Evolutionary conservation across 23 tunicate genomes (phyloP), one percentile per base, ranked within the genome.

Genomic region (Halocynthia aurantium): DNA sequence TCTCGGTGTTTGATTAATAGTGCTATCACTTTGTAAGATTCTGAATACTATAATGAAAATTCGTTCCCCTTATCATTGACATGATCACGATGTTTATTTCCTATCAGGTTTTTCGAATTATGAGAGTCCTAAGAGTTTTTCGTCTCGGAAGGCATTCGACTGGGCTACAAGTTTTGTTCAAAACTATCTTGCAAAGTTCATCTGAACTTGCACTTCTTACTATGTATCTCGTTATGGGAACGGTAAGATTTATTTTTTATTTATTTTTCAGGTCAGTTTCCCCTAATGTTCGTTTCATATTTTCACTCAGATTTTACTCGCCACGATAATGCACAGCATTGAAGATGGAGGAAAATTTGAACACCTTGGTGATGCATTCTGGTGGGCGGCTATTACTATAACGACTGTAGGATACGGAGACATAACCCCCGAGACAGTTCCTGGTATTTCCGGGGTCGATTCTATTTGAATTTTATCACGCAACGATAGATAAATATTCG

Each of bases 361-460:
- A 49, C 55, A 80, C 54, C 72, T 85, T 6, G 84, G 84, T 8
- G 90, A 85, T 22, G 84, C 90, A 15, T 56, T 80, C 13, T 85
- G 90, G 90, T 85, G 84, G 55, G 79, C 90, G 18, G 75, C 84
- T 15, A 83, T 85, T 6, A 85, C 90, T 40, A 74, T 85, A 8
- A 85, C 90, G 7, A 85, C 90, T 7, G 90, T 85, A 8, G 90
- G 90, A 8, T 85, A 80, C 52, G 90, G 90, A 7, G 90, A 85
- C 53, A 50, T 85, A 7, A 76, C 52, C 11, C 90, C 90, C 49
- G 68, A 73, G 49, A 62, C 90, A 50, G 51, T 81, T 8, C 21
- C 81, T 22, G 90, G 90, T 85, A 57, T 31, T 31, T 31, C 44
- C 44, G 44, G 10, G 75, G 12, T 15, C 72, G 72, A 15, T 15